These are phyloP conservation scores for Aplodontia rufa DNA, from an alignment of 2,113 vertebrate genomes.

Conservation along the genomic window DNA sequence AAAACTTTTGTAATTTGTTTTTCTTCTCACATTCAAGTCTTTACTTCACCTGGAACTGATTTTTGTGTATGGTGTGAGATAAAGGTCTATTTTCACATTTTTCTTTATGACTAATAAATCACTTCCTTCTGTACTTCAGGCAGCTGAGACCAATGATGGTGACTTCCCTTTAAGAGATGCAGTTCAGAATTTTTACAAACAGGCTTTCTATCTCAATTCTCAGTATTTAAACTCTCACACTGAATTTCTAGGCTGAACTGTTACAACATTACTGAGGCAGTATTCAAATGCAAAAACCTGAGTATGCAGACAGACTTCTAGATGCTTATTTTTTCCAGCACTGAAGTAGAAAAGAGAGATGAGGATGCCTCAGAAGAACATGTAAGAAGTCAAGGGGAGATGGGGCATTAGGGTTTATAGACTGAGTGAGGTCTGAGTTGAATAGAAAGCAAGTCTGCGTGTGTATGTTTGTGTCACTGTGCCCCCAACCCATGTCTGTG, in stretches of 20 bases:
- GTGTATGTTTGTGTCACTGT: not conserved
- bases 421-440: not conserved
- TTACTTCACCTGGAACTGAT: conserved; percentile 1
- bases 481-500: too few species aligned
- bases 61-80: not conserved
- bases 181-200: not conserved
- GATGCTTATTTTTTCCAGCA: not conserved
- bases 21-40: not conserved
- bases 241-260: not conserved
- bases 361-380: not conserved
- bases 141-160: not conserved
- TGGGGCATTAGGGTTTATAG: not conserved
- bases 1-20: not conserved
- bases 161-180: not conserved
- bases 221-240: not conserved
- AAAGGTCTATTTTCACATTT: not conserved
- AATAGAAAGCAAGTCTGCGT: not conserved
- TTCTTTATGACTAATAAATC: not conserved
- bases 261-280: not conserved
- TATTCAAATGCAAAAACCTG: not conserved
- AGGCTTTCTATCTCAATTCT: not conserved
- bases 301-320: not conserved
- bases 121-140: not conserved
- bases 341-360: not conserved
- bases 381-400: not conserved